Conservation (phyloP, 2,888 invertebrate genomes). For the Phragmatobia fuliginosa region DNA sequence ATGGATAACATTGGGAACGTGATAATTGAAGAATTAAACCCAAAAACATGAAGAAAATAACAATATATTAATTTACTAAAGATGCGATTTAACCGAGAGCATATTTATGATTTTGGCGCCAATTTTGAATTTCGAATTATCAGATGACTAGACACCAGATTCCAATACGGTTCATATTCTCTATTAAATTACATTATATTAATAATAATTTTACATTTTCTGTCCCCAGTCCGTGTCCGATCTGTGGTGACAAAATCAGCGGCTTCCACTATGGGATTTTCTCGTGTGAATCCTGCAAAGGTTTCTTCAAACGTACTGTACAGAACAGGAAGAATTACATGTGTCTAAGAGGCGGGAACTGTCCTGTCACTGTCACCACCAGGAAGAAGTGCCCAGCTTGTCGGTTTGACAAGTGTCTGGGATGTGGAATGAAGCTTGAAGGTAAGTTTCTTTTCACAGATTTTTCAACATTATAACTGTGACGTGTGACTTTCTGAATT, state of each 20-base stretch:
- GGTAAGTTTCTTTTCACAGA: no score
- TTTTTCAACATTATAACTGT: no score
- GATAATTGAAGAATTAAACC: no score
- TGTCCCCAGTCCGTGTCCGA: slow-evolving; percentile 93
- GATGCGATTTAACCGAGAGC: not conserved
- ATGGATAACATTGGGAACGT: no score
- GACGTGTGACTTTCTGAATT: no score
- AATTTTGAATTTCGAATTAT: not conserved
- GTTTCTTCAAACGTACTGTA: slow-evolving; percentile 99
- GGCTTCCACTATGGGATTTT: slow-evolving; percentile 99
- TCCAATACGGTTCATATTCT: not conserved
- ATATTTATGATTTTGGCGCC: not conserved
- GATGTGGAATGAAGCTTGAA: slow-evolving; percentile 98
- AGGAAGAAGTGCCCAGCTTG: slow-evolving; percentile 99
- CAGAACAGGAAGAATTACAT: slow-evolving; percentile 99
- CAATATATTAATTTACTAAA: no score
- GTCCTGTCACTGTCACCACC: slow-evolving; percentile 96
- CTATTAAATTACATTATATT: not conserved
- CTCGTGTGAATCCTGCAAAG: slow-evolving; percentile 99
- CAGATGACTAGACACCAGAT: no score
- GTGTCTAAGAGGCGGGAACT: slow-evolving; percentile 95
- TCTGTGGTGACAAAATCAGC: slow-evolving; percentile 97
- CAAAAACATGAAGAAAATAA: no score
- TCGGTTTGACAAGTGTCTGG: slow-evolving; percentile 97
- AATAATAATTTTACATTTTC: not conserved